phyloP scores from a whole-genome alignment of 1,140 invertebrate genomes.

The Manduca sexta region DNA sequence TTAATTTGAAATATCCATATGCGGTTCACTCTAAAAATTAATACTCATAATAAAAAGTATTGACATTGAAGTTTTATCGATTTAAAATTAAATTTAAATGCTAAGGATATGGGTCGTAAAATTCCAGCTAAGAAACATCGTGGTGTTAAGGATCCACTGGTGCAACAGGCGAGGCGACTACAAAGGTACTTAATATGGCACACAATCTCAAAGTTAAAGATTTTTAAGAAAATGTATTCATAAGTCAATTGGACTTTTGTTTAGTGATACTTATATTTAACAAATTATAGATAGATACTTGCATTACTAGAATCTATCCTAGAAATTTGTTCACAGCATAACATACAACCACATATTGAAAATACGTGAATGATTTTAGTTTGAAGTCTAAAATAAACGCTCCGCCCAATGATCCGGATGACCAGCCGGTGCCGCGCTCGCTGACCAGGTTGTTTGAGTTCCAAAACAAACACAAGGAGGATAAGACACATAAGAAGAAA shows the following conservation, averaged over 20 bases:
- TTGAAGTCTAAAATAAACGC: conserved; percentile 79
- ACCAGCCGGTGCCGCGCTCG: conserved; percentile 79
- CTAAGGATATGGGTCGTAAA: conserved; percentile 78
- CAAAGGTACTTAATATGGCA: conserved; percentile 75
- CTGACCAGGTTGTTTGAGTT: conserved; percentile 75
- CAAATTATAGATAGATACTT: too few relatives aligned
- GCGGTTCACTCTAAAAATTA: too few relatives aligned
- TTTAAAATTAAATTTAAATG: not conserved
- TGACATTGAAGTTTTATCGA: too few relatives aligned
- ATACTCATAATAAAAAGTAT: too few relatives aligned
- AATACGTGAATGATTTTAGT: conserved; percentile 60
- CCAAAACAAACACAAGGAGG: conserved; percentile 66
- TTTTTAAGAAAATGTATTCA: too few relatives aligned
- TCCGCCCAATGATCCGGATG: conserved; percentile 77
- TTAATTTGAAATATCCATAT: too few relatives aligned
- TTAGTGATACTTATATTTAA: too few relatives aligned
- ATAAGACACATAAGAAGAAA: conserved; percentile 59
- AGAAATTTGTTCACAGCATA: too few relatives aligned
- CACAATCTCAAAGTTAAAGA: too few relatives aligned
- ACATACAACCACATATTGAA: too few relatives aligned
- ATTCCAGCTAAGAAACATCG: conserved; percentile 82
- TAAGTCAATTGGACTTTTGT: too few relatives aligned
- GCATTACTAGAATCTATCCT: too few relatives aligned
- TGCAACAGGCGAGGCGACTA: conserved; percentile 75
- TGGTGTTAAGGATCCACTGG: conserved; percentile 80